Evolutionary conservation across 1,140 invertebrate genomes (phyloP).

Genomic region (Thaumetopoea pityocampa): DNA sequence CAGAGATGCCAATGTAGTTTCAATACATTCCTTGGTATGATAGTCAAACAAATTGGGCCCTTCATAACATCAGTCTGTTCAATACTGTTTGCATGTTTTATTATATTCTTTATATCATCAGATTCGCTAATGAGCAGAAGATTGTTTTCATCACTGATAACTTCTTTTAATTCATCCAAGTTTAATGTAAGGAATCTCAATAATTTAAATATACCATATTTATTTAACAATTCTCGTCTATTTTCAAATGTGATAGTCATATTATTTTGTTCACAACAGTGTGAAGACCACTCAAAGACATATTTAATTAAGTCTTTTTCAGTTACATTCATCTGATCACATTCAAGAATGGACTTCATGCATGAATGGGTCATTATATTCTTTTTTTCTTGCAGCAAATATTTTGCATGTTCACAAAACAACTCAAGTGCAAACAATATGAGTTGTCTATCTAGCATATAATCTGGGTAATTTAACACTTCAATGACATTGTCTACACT

Average conservation of each 20-base stretch:
- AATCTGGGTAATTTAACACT: conserved; percentile 75
- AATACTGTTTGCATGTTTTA: conserved; percentile 21
- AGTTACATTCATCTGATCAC: conserved; percentile 61
- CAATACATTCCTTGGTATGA: conserved; percentile 36
- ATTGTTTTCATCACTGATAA: conserved; percentile 37
- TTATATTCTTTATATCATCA: conserved; percentile 30
- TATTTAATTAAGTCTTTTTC: conserved; percentile 70
- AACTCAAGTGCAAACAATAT: conserved; percentile 62
- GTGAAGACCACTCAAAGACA: conserved; percentile 70
- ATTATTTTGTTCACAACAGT: conserved; percentile 64
- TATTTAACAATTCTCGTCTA: conserved; percentile 56
- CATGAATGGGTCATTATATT: conserved; percentile 65
- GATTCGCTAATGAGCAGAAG: conserved; percentile 37
- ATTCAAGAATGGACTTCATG: conserved; percentile 64
- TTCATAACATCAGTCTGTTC: conserved; percentile 15
- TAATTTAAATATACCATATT: conserved; percentile 50
- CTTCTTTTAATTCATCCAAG: conserved; percentile 44
- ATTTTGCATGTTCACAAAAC: conserved; percentile 68
- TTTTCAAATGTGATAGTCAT: conserved; percentile 48
- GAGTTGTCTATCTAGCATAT: conserved; percentile 70
- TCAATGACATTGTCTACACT: conserved; percentile 74
- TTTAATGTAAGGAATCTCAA: conserved; percentile 56
- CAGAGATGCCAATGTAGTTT: conserved; percentile 59
- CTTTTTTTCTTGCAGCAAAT: conserved; percentile 65
- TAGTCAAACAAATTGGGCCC: conserved; percentile 13